Evolutionary conservation across 1,140 invertebrate genomes (phyloP).

Genomic region (Choristoneura fumiferana): DNA sequence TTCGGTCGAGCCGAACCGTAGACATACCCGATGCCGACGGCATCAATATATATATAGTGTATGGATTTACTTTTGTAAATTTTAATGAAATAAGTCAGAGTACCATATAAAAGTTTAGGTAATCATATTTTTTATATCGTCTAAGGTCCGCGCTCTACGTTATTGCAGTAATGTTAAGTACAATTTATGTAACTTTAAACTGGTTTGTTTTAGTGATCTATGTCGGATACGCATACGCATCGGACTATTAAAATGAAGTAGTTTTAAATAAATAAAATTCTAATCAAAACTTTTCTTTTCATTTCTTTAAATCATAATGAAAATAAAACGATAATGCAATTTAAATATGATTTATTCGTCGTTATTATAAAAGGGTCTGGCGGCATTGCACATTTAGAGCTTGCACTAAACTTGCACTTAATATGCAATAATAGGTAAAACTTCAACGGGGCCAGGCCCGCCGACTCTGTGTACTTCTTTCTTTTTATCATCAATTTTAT

Average conservation of each 20-base stretch:
- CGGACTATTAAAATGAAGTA: conserved; percentile 55
- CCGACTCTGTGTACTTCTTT: not conserved
- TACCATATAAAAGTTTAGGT: conserved; percentile 72
- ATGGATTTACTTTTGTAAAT: conserved; percentile 68
- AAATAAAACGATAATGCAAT: conserved; percentile 27
- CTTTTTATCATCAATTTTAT: conserved; percentile 22
- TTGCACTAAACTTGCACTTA: no score
- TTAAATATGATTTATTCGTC: conserved; percentile 26
- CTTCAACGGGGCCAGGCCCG: not conserved
- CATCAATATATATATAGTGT: conserved; percentile 44
- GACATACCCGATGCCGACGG: conserved; percentile 21
- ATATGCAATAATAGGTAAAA: no score
- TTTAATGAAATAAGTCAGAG: conserved; percentile 69
- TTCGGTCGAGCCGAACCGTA: conserved; percentile 5
- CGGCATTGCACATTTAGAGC: no score
- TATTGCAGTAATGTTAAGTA: conserved; percentile 54
- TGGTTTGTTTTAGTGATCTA: conserved; percentile 61
- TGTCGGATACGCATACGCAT: conserved; percentile 56
- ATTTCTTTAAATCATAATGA: conserved; percentile 26
- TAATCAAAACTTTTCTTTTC: conserved; percentile 49
- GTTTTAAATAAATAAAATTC: conserved; percentile 70
- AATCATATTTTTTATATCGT: conserved; percentile 74
- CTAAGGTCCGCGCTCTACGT: conserved; percentile 25
- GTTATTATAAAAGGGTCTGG: conserved; percentile 13
- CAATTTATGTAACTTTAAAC: conserved; percentile 61